Conservation (phyloP, 2,797 vertebrate genomes). For the Rhinoraja longicauda region DNA sequence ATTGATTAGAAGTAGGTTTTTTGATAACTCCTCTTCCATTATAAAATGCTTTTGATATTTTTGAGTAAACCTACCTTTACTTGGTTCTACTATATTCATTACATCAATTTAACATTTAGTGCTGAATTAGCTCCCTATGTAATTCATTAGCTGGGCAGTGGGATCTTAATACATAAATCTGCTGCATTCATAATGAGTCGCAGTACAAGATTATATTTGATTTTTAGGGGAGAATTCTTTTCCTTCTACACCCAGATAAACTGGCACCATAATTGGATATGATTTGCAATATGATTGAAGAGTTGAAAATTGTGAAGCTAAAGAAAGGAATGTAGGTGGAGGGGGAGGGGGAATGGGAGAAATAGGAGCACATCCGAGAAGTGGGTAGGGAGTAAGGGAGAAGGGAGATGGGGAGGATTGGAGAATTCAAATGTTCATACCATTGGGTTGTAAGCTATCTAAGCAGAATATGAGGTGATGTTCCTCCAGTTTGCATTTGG, state of each 20-base stretch:
- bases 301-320: too few species aligned
- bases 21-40: neutral
- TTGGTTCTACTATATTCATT: neutral
- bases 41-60: neutral
- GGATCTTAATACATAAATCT: neutral
- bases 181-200: neutral
- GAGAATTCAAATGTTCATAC: too few species aligned
- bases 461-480: too few species aligned
- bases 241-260: too few species aligned
- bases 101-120: neutral
- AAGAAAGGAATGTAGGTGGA: too few species aligned
- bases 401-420: too few species aligned
- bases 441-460: too few species aligned
- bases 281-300: neutral
- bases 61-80: neutral
- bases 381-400: too few species aligned
- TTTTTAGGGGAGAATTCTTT: slow-evolving; percentile 8
- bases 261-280: neutral
- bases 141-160: neutral
- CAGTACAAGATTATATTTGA: neutral
- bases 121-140: neutral
- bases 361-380: too few species aligned
- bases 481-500: too few species aligned
- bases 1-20: neutral
- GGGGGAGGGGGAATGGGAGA: neutral